These are phyloP conservation scores for Cydia fagiglandana DNA, from an alignment of 1,140 invertebrate species.

Conservation along the genomic window DNA sequence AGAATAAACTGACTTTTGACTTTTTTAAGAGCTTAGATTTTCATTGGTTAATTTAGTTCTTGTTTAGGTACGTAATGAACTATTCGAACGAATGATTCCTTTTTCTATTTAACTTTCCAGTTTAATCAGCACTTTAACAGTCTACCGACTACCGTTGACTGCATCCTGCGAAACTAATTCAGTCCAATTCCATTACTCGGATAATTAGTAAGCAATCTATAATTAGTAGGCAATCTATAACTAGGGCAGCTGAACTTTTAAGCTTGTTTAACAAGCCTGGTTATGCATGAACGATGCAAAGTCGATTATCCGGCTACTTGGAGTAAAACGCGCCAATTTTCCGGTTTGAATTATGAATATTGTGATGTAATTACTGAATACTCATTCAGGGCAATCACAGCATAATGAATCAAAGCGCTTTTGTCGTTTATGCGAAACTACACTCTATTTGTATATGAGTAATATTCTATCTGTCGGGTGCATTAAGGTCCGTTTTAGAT, in stretches of 20 bases:
- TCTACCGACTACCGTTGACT: neutral
- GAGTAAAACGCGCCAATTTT: slow-evolving; percentile 39
- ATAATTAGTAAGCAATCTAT: slow-evolving; percentile 10
- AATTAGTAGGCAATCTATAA: slow-evolving; percentile 6
- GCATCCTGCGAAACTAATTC: neutral
- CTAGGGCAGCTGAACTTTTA: neutral
- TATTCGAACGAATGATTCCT: too few relatives aligned
- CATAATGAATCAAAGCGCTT: neutral
- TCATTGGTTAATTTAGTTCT: too few relatives aligned
- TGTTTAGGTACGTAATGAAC: too few relatives aligned
- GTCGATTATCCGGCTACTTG: neutral
- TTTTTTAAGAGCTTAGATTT: too few relatives aligned
- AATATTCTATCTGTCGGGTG: neutral
- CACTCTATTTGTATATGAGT: neutral
- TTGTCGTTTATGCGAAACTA: neutral
- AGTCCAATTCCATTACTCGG: neutral
- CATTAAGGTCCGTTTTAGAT: neutral
- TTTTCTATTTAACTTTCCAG: neutral
- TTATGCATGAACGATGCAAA: slow-evolving; percentile 7
- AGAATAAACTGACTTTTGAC: too few relatives aligned
- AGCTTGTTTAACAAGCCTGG: neutral
- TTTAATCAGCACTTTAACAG: neutral
- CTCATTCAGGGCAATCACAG: slow-evolving; percentile 22
- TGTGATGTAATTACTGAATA: slow-evolving; percentile 39
- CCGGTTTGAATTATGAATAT: slow-evolving; percentile 38